Conservation (phyloP, 2,888 invertebrate genomes). For the Lithophane ornitopus region DNA sequence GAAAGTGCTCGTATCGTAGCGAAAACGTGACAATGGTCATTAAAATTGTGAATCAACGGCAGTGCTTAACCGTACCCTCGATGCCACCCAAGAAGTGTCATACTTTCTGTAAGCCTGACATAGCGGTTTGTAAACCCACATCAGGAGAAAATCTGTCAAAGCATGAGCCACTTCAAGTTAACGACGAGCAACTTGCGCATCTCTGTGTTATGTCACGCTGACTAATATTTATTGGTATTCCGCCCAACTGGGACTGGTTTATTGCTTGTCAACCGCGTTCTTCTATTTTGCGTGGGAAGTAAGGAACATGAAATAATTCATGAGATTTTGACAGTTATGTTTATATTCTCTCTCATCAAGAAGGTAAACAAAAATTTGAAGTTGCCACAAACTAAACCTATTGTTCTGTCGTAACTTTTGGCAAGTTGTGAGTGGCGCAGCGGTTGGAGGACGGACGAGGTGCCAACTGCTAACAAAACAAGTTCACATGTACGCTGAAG, state of each 20-base stretch:
- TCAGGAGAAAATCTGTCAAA: slow-evolving; percentile 74
- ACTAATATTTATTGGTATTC: slow-evolving; percentile 72
- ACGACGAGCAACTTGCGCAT: slow-evolving; percentile 70
- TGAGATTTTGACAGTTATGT: slow-evolving; percentile 51
- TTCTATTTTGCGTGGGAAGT: slow-evolving; percentile 72
- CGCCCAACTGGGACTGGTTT: slow-evolving; percentile 74
- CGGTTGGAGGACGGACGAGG: slow-evolving; percentile 72
- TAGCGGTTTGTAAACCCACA: slow-evolving; percentile 66
- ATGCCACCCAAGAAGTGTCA: slow-evolving; percentile 68
- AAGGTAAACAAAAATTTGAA: slow-evolving; percentile 64
- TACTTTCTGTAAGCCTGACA: slow-evolving; percentile 60
- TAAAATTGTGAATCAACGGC: slow-evolving; percentile 31
- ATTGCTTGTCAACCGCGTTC: slow-evolving; percentile 72
- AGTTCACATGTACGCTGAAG: slow-evolving; percentile 70
- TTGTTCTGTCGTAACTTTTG: slow-evolving; percentile 72
- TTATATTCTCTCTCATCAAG: slow-evolving; percentile 35
- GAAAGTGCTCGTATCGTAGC: slow-evolving; percentile 6
- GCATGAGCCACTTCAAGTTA: slow-evolving; percentile 73
- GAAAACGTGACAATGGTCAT: slow-evolving; percentile 12
- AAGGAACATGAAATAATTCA: slow-evolving; percentile 64
- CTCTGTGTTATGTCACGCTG: slow-evolving; percentile 71
- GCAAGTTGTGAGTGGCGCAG: slow-evolving; percentile 73
- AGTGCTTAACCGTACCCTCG: slow-evolving; percentile 40
- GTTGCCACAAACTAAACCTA: slow-evolving; percentile 67
- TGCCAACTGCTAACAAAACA: slow-evolving; percentile 72